Evolutionary conservation across 1,140 invertebrate species (phyloP).

Genomic region (Lasioglossum albipes): DNA sequence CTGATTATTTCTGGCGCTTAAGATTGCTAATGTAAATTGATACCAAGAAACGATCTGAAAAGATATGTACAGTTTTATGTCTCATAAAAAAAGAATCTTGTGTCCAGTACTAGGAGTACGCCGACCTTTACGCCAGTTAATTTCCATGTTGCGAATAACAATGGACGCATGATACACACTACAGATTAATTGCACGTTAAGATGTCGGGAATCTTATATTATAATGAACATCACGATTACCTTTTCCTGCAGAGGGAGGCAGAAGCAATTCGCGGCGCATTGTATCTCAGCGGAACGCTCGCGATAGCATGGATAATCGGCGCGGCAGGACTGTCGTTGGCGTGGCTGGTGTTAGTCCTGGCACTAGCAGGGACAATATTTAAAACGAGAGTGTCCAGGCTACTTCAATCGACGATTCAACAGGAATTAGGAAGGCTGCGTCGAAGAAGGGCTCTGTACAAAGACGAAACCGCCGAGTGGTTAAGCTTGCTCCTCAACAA

Average conservation of each 20-base stretch:
- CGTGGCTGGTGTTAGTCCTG: constrained; percentile 73
- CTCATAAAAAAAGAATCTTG: too few species aligned
- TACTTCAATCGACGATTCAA: constrained; percentile 69
- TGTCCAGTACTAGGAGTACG: too few species aligned
- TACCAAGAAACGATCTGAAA: too few species aligned
- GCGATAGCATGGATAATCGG: constrained; percentile 73
- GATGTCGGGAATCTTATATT: background rate
- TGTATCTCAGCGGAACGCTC: constrained; percentile 67
- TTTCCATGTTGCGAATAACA: too few species aligned
- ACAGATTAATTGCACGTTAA: too few species aligned
- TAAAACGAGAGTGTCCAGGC: constrained; percentile 65
- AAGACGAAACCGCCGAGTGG: constrained; percentile 81
- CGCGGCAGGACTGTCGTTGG: constrained; percentile 70
- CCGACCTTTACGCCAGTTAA: too few species aligned
- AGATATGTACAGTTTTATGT: too few species aligned
- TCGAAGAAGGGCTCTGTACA: constrained; percentile 78
- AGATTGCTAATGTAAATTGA: too few species aligned
- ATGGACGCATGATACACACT: too few species aligned
- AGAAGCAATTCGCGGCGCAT: constrained; percentile 64
- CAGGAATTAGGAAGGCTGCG: constrained; percentile 76
- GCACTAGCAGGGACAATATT: constrained; percentile 70
- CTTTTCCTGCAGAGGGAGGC: constrained; percentile 65
- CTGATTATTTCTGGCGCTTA: too few species aligned
- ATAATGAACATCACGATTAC: background rate
- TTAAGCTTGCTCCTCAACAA: constrained; percentile 81